Conservation (phyloP, 2,113 vertebrate species). For the Leptobrachium leishanense region DNA sequence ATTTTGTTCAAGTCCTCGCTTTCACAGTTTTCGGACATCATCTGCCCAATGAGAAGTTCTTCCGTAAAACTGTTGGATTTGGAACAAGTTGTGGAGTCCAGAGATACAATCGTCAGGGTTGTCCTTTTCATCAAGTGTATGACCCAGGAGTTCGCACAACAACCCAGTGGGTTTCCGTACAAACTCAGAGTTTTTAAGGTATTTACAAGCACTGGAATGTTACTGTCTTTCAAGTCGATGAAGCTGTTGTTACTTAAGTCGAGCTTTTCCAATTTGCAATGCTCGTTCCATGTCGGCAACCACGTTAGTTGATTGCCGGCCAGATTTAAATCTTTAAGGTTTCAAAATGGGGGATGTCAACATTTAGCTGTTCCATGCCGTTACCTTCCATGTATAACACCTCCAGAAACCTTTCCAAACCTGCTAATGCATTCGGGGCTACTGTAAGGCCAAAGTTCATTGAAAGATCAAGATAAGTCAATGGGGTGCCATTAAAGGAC, state of each 20-base stretch:
- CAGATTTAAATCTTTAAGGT: conserved; percentile 81
- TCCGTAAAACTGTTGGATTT: conserved; percentile 66
- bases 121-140: conserved; percentile 77
- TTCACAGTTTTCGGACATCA: conserved; percentile 78
- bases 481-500: conserved; percentile 72
- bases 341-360: conserved; percentile 75
- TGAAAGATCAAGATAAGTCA: conserved; percentile 81
- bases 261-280: conserved; percentile 79
- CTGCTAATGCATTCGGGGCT: conserved; percentile 68
- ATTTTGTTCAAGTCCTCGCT: conserved; percentile 62
- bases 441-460: conserved; percentile 77
- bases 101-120: conserved; percentile 71
- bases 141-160: conserved; percentile 83
- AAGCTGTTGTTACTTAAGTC: conserved; percentile 89
- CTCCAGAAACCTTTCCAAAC: conserved; percentile 81
- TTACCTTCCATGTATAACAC: conserved; percentile 79
- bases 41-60: conserved; percentile 65
- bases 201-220: conserved; percentile 74
- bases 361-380: conserved; percentile 67
- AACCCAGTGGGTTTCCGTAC: conserved; percentile 84
- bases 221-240: conserved; percentile 72
- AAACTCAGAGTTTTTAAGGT: conserved; percentile 84
- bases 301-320: conserved; percentile 81
- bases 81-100: conserved; percentile 73
- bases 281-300: conserved; percentile 72